Evolutionary conservation across 2,888 invertebrate species (phyloP).

Genomic region (Philereme vetulata): DNA sequence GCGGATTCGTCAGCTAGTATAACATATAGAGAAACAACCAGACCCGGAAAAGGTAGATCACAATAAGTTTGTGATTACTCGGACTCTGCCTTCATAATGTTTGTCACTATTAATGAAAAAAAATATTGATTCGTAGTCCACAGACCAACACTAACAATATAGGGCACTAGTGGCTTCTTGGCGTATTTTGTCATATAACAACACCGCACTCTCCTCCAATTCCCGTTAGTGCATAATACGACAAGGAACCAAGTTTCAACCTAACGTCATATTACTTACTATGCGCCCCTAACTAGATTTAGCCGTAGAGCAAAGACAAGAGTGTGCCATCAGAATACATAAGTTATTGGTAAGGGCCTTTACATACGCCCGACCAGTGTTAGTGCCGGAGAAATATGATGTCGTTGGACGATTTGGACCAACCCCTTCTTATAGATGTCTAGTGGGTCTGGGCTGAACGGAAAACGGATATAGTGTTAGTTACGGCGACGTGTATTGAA

Average conservation of each 20-base stretch:
- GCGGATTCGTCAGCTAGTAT: too few species aligned
- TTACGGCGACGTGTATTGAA: background rate
- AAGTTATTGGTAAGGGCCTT: constrained; percentile 49
- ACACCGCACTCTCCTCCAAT: constrained; percentile 47
- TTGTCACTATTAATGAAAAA: too few species aligned
- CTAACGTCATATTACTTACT: constrained; percentile 48
- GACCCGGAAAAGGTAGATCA: too few species aligned
- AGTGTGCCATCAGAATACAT: constrained; percentile 39
- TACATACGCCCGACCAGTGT: background rate
- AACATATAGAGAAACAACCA: too few species aligned
- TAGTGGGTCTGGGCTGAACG: background rate
- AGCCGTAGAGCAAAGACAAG: constrained; percentile 54
- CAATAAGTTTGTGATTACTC: too few species aligned
- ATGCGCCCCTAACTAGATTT: constrained; percentile 53
- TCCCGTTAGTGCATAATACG: constrained; percentile 43
- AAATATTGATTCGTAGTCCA: too few species aligned
- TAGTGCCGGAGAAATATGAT: background rate
- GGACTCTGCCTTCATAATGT: too few species aligned
- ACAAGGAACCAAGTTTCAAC: constrained; percentile 44
- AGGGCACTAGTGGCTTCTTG: too few species aligned
- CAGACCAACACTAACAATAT: too few species aligned
- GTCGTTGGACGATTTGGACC: background rate
- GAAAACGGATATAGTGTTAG: background rate
- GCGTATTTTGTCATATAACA: background rate
- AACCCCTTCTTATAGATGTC: background rate